Evolutionary conservation across 2,888 invertebrate species (phyloP).

Genomic region (Mythimna albipuncta): DNA sequence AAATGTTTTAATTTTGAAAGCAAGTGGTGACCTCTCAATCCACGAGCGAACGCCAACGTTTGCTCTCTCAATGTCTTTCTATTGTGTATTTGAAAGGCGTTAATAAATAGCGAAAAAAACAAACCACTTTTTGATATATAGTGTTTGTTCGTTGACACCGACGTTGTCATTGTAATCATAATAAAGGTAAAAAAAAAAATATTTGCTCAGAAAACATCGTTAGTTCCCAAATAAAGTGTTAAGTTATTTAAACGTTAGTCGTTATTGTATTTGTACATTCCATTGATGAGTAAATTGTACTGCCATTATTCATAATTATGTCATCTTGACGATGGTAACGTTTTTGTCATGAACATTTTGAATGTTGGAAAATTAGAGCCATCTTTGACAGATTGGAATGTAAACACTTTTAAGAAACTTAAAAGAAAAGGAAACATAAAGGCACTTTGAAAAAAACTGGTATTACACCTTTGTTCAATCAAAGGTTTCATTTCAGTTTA

Average conservation of each 20-base stretch:
- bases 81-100: too few species aligned
- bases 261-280: constrained; percentile 2
- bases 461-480: too few species aligned
- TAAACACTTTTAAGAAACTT: too few species aligned
- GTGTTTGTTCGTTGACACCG: neutral
- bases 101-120: neutral
- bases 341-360: neutral
- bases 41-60: too few species aligned
- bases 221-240: neutral
- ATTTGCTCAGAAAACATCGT: constrained; percentile 3
- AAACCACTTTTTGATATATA: neutral
- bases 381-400: neutral
- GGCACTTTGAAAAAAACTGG: too few species aligned
- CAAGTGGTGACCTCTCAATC: too few species aligned
- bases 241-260: constrained; percentile 1
- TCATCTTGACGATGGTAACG: too few species aligned
- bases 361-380: neutral
- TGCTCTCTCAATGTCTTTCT: too few species aligned
- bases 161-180: neutral
- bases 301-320: neutral
- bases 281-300: neutral
- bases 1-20: too few species aligned
- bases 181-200: neutral
- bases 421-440: too few species aligned
- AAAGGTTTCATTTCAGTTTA: too few species aligned